Conservation (phyloP, 2,113 vertebrate species). For the Hystrix cristata region DNA sequence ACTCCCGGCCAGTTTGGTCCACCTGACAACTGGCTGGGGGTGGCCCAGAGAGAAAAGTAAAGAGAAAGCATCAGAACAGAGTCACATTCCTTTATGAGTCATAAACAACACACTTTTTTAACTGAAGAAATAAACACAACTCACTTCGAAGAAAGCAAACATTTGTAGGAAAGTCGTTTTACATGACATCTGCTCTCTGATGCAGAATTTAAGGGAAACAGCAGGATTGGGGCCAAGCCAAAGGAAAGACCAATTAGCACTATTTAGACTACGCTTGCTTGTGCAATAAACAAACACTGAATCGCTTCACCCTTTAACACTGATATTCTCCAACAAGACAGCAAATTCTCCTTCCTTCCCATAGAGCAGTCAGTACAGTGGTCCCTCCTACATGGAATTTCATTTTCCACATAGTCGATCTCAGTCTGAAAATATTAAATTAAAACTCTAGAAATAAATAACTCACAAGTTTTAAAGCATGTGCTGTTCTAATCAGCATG, state of each 20-base stretch:
- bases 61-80: constrained; percentile 53
- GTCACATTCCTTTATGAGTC: constrained; percentile 68
- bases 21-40: constrained; percentile 78
- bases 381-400: not conserved
- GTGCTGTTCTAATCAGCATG: not conserved
- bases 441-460: not conserved
- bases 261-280: constrained; percentile 63
- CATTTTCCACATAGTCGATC: not conserved
- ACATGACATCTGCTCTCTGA: constrained; percentile 80
- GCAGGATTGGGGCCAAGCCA: constrained; percentile 65
- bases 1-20: constrained; percentile 62
- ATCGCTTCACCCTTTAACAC: constrained; percentile 7
- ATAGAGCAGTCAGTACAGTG: not conserved
- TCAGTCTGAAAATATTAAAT: not conserved
- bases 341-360: not conserved
- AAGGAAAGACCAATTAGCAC: constrained; percentile 73
- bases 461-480: not conserved
- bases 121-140: constrained; percentile 71
- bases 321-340: not conserved
- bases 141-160: constrained; percentile 77
- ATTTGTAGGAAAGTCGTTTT: constrained; percentile 72
- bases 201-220: constrained; percentile 62
- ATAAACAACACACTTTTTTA: constrained; percentile 73
- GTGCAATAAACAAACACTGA: constrained; percentile 47
- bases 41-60: constrained; percentile 65